Evolutionary conservation across 2,888 invertebrate genomes (phyloP), one percentile per base, ranked within the genome.

Genomic region (Empis stercorea): DNA sequence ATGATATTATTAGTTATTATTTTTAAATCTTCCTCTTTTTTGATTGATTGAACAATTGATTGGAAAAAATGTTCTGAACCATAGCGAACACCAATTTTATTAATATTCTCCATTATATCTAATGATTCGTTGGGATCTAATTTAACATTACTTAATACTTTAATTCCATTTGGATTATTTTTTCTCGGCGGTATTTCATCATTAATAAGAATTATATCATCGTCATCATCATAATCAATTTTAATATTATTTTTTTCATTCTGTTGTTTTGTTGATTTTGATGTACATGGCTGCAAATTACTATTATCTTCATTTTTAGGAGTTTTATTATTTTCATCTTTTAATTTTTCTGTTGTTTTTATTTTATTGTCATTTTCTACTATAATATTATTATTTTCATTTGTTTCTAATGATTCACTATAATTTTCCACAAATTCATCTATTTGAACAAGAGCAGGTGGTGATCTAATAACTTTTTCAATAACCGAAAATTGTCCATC

Each of bases 401-500:
- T 52, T 14, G 49, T 50, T 17, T 54, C 57, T 3, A 59, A 59
- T 1, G 61, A 55, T 0, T 61, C 60, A 3, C 60, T 61, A 1
- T 64, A 64, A 14, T 61, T 59, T 15, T 65, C 66, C 37, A 36
- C 43, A 44, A 30, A 16, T 38, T 66, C 66, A 47, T 64, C 63
- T 49, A 68, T 66, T 51, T 66, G 68, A 46, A 68, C 53, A 32
- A 68, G 65, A 55, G 66, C 65, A 48, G 65, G 66, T 38, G 68
- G 66, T 46, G 68, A 65, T 46, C 65, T 64, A 54, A 69, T 63
- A 38, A 69, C 64, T 49, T 67, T 65, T 51, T 69, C 69, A 45
- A 68, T 68, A n/a, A 69, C 69, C 10, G 68, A 66, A 55, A 68
- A 69, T 46, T 68, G 66, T 1, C 68, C 68, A 52, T 65, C 62